phyloP scores from a whole-genome alignment of 2,888 invertebrate species.

The Cheilosia variabilis region DNA sequence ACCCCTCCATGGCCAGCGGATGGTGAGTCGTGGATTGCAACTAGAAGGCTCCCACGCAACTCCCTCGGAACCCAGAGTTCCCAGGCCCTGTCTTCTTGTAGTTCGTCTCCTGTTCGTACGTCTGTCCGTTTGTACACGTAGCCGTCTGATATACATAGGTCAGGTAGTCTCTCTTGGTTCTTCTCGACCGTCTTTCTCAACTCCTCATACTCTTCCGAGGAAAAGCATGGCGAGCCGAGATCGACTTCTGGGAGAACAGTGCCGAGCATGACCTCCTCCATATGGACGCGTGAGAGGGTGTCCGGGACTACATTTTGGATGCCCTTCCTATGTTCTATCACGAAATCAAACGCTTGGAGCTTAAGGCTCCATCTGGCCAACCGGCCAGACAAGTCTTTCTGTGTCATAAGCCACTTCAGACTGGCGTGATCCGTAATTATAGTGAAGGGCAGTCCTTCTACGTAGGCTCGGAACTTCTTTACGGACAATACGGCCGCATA shows the following conservation, averaged over 20 bases:
- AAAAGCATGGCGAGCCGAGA: not conserved
- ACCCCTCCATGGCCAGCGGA: no score
- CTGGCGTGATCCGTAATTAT: not conserved
- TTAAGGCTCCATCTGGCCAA: constrained; percentile 4
- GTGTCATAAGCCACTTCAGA: not conserved
- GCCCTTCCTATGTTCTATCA: constrained; percentile 7
- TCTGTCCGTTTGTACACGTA: not conserved
- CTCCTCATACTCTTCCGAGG: constrained; percentile 1
- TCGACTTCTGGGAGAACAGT: not conserved
- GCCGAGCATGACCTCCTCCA: not conserved
- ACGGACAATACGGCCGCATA: no score
- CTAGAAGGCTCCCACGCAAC: no score
- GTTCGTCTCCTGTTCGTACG: not conserved
- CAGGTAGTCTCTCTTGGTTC: not conserved
- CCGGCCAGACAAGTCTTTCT: not conserved
- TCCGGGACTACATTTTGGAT: constrained; percentile 8
- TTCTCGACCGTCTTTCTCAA: not conserved
- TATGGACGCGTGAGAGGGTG: not conserved
- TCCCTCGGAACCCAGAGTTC: no score
- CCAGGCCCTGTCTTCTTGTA: no score
- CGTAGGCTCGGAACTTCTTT: not conserved
- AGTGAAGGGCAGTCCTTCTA: not conserved
- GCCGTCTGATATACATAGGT: not conserved
- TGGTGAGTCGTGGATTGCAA: no score
- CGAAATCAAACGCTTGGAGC: constrained; percentile 4